Percentiles rank a stretch among this genome's conserved stretches.
phyloP scores from a whole-genome alignment of 2,113 vertebrate genomes.

The Muntiacus reevesi region DNA sequence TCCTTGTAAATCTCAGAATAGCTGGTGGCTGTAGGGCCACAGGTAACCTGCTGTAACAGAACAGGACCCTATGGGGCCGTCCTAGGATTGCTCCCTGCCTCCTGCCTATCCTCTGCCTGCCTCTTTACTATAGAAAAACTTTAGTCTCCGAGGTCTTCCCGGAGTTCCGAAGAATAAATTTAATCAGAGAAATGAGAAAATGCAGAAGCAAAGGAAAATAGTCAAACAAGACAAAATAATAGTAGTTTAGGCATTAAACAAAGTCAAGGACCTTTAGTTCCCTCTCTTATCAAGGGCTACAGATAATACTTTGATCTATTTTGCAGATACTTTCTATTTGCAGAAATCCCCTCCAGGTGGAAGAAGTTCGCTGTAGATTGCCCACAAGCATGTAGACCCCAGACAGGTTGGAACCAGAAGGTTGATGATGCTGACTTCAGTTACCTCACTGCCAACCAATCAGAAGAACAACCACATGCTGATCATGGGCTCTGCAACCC shows the following conservation, averaged over 20 bases:
- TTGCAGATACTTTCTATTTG: background rate
- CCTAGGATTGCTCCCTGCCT: background rate
- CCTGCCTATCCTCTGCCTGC: background rate
- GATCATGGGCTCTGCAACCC: background rate
- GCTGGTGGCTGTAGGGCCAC: background rate
- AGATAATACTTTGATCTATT: background rate
- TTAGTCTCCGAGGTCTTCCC: background rate
- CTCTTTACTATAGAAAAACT: background rate
- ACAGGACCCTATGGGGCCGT: background rate
- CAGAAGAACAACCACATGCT: background rate
- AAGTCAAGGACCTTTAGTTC: background rate
- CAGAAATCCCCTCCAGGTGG: background rate
- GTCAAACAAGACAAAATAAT: background rate
- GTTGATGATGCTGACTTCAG: background rate
- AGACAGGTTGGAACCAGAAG: background rate
- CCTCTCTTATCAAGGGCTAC: background rate
- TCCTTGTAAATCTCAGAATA: background rate
- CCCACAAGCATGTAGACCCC: background rate
- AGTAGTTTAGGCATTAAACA: background rate
- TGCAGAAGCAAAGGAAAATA: background rate
- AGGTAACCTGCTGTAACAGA: background rate
- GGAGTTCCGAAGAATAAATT: background rate
- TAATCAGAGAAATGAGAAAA: background rate
- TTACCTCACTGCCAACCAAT: background rate
- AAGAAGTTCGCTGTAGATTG: background rate